A percentile compares a stretch with the other conserved stretches of the same genome.
Evolutionary conservation across 2,113 vertebrate species (phyloP).

Genomic region (Opisthocomus hoazin): DNA sequence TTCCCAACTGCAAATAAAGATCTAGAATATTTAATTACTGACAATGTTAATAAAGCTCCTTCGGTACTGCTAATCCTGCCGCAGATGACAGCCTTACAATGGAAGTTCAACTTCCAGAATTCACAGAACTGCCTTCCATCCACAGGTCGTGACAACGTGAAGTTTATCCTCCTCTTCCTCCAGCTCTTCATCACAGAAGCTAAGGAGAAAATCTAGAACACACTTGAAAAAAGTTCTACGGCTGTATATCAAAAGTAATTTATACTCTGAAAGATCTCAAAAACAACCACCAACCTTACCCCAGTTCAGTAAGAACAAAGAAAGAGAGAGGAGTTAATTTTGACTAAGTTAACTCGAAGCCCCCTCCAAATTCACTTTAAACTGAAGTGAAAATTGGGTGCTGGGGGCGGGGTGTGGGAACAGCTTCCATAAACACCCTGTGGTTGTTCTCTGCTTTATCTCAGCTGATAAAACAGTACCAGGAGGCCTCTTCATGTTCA

Average conservation of each 20-base stretch:
- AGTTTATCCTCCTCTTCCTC: neutral
- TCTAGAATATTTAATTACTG: neutral
- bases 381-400: neutral
- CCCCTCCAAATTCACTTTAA: neutral
- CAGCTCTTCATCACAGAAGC: neutral
- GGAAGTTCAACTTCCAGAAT: neutral
- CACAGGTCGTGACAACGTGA: neutral
- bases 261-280: neutral
- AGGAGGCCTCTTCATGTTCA: neutral
- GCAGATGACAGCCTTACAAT: neutral
- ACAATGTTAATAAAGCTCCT: neutral
- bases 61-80: neutral
- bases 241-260: neutral
- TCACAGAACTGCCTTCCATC: neutral
- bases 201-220: neutral
- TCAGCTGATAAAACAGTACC: neutral
- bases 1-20: neutral
- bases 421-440: neutral
- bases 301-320: neutral
- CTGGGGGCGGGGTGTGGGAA: too few relatives aligned
- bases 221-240: rapidly evolving
- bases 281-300: neutral
- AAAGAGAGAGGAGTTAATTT: neutral
- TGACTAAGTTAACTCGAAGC: neutral
- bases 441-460: neutral